Evolutionary conservation across 2,113 vertebrate species (phyloP).

Genomic region (Chrysemys picta): DNA sequence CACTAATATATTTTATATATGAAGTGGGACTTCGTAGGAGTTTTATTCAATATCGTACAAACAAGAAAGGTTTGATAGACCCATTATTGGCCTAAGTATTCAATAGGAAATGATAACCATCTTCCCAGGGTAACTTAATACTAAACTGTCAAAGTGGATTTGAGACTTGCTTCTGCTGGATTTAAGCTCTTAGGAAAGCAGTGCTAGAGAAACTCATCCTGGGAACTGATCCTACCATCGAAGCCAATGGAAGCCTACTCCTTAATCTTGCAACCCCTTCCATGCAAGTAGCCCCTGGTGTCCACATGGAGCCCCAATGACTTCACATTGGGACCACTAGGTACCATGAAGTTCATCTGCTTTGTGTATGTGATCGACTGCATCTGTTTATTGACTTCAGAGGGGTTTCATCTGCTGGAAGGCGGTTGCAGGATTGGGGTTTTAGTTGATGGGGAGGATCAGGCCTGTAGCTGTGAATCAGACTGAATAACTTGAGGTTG

Average conservation of each 20-base stretch:
- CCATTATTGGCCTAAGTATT: neutral
- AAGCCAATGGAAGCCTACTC: neutral
- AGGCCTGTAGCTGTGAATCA: neutral
- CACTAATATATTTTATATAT: conserved; percentile 20
- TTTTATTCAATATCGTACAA: conserved; percentile 1
- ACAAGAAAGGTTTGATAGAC: neutral
- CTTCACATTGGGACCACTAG: fast-evolving
- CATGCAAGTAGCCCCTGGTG: neutral
- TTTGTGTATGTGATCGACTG: neutral
- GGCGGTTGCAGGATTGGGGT: neutral
- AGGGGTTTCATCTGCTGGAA: neutral
- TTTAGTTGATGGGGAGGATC: fast-evolving
- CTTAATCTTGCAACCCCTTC: neutral
- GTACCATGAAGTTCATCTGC: neutral
- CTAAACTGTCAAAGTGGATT: neutral
- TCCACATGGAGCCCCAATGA: neutral
- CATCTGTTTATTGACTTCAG: neutral
- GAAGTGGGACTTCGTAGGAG: conserved; percentile 20
- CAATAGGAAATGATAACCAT: neutral
- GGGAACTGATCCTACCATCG: neutral
- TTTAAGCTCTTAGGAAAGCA: neutral
- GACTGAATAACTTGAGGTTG: neutral
- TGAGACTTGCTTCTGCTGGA: neutral
- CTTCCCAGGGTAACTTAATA: neutral
- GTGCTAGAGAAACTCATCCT: neutral